Evolutionary conservation across 1,140 invertebrate genomes (phyloP).

Genomic region (Cyphomyrmex costatus): DNA sequence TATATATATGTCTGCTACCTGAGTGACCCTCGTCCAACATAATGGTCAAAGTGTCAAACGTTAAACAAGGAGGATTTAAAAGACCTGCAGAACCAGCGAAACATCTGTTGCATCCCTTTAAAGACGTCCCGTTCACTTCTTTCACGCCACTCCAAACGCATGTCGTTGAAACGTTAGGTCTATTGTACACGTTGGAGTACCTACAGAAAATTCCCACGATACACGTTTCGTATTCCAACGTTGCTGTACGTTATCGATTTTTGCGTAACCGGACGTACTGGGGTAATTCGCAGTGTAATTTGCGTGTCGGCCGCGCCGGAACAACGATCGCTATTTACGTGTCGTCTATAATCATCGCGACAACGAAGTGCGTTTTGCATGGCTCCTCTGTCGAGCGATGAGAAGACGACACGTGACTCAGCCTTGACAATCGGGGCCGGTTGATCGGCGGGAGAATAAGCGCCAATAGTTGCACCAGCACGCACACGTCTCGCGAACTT

Average conservation of each 20-base stretch:
- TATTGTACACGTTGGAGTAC: not conserved
- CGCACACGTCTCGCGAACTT: not conserved
- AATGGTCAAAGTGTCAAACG: not conserved
- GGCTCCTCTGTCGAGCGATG: not conserved
- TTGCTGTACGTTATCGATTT: not conserved
- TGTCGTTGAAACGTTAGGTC: not conserved
- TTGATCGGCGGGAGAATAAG: not conserved
- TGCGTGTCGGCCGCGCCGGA: not conserved
- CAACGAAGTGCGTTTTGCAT: not conserved
- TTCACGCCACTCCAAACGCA: not conserved
- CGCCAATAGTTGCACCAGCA: not conserved
- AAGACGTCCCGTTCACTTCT: not conserved
- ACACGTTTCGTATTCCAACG: not conserved
- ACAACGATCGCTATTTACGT: constrained; percentile 16
- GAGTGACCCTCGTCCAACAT: not conserved
- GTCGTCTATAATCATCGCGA: not conserved
- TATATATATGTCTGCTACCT: no score
- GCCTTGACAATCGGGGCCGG: constrained; percentile 65
- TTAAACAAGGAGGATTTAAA: not conserved
- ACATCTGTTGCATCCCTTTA: not conserved
- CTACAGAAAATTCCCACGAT: not conserved
- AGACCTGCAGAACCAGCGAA: not conserved
- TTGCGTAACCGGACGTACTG: not conserved
- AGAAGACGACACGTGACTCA: constrained; percentile 65
- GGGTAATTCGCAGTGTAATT: constrained; percentile 12